Evolutionary conservation across 2,888 invertebrate species (phyloP).

Genomic region (Hymenopus coronatus): DNA sequence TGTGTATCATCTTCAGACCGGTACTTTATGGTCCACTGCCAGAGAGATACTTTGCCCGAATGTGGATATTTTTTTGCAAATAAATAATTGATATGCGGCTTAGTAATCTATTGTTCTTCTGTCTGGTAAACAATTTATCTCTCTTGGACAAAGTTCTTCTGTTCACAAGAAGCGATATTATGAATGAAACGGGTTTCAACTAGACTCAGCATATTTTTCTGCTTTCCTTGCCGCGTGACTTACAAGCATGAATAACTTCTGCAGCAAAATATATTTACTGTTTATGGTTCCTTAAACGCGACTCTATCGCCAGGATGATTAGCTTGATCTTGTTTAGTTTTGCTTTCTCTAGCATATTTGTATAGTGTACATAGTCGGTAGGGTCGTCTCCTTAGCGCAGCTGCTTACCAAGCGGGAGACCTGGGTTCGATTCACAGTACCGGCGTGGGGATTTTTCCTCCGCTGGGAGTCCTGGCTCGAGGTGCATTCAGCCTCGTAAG

Average conservation of each 20-base stretch:
- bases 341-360: too few species aligned
- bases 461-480: too few species aligned
- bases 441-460: too few species aligned
- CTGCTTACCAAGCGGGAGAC: too few species aligned
- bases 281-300: not conserved
- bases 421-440: too few species aligned
- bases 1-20: not conserved
- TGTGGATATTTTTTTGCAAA: not conserved
- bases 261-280: not conserved
- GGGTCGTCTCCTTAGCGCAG: too few species aligned
- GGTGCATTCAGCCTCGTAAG: too few species aligned
- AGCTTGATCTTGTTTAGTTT: too few species aligned
- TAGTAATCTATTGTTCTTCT: not conserved
- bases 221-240: not conserved
- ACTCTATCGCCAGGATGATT: too few species aligned
- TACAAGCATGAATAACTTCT: not conserved
- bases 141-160: not conserved
- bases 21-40: not conserved
- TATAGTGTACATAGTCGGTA: too few species aligned
- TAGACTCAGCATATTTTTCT: not conserved
- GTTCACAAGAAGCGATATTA: not conserved
- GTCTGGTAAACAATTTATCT: not conserved
- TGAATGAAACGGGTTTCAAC: not conserved
- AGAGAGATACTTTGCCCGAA: not conserved
- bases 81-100: not conserved